Conservation (phyloP, 2,797 vertebrate genomes). For the Morus bassanus region DNA sequence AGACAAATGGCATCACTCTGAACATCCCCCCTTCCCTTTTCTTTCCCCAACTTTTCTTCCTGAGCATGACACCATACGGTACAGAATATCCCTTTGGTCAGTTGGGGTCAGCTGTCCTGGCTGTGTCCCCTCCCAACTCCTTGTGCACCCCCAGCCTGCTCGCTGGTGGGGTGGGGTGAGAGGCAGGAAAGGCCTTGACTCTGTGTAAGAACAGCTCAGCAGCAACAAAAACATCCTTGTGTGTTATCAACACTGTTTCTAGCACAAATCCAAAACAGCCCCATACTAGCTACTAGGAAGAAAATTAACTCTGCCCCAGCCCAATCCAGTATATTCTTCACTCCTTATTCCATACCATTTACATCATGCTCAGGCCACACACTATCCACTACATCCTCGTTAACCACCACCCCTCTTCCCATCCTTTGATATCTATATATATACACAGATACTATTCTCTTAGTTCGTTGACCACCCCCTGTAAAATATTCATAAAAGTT, state of each 20-base stretch:
- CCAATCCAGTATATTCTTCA: neutral
- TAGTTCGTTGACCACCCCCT: neutral
- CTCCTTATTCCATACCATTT: neutral
- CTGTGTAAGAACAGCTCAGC: neutral
- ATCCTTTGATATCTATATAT: neutral
- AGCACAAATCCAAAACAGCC: neutral
- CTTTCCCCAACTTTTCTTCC: neutral
- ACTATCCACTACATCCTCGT: neutral
- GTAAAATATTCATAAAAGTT: neutral
- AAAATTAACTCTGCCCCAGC: neutral
- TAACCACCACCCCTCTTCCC: neutral
- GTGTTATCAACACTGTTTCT: neutral
- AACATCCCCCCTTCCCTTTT: neutral
- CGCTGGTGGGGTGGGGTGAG: neutral
- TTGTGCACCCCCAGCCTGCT: no score
- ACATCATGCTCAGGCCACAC: neutral
- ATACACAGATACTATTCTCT: neutral
- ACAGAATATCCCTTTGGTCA: no score
- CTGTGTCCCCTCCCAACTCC: no score
- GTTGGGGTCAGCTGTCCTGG: no score
- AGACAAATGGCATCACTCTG: neutral
- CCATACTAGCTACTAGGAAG: neutral
- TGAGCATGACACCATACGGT: no score
- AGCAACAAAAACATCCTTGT: neutral
- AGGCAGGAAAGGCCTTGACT: neutral